phyloP scores from a whole-genome alignment of 2,888 invertebrate genomes.

The Junonia oenone region DNA sequence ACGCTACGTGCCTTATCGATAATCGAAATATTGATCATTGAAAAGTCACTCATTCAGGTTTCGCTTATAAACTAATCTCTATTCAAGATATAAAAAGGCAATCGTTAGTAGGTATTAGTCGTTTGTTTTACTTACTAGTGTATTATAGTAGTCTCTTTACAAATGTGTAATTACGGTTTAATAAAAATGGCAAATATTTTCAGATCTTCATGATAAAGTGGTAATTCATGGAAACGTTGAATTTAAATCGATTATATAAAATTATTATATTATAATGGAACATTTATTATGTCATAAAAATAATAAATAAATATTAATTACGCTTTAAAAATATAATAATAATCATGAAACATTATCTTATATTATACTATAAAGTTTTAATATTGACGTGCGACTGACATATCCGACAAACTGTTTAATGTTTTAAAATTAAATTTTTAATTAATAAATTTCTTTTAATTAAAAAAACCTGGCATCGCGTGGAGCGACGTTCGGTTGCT shows the following conservation, averaged over 20 bases:
- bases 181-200: too few relatives aligned
- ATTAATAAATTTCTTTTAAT: slow-evolving; percentile 35
- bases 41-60: slow-evolving; percentile 22
- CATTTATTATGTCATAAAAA: too few relatives aligned
- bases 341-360: not conserved
- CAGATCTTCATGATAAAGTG: too few relatives aligned
- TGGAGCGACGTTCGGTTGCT: slow-evolving; percentile 33
- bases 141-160: not conserved
- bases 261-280: too few relatives aligned
- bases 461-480: slow-evolving; percentile 30
- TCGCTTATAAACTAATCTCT: not conserved
- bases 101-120: not conserved
- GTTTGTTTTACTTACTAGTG: not conserved
- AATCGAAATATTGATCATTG: slow-evolving; percentile 38
- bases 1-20: slow-evolving; percentile 59
- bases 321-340: not conserved
- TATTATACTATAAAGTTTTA: not conserved
- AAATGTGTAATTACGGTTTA: not conserved
- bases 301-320: too few relatives aligned
- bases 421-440: slow-evolving; percentile 30
- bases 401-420: slow-evolving; percentile 27
- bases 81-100: not conserved
- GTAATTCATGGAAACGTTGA: too few relatives aligned
- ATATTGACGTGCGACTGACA: not conserved
- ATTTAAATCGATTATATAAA: too few relatives aligned